Base-by-base conservation (phyloP, 2,888 invertebrate genomes). In the Isotomurus palustris region DNA sequence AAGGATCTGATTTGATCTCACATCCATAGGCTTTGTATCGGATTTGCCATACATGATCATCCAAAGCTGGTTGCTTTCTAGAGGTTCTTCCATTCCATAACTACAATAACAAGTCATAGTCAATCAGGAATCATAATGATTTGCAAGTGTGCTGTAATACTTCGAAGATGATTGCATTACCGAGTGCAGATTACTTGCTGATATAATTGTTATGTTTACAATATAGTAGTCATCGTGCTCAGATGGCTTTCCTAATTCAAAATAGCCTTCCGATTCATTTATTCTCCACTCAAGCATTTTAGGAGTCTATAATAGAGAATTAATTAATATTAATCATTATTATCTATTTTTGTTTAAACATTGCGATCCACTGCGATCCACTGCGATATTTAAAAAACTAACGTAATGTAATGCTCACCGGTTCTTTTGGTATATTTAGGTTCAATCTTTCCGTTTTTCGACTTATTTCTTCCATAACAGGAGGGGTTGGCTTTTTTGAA, bases 1-100 rank as follows among this genome's bases (percentile, higher is more conserved):
- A 67, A 2, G 67, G 63, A 35, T 65, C 67, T 2, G 65, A 65
- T n/a, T 54, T 55, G 10, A 67, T 65, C 10, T 59, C 63, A 40
- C 56, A 56, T 10, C 62, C 63, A 41, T 59, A 67, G 2, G 62
- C 61, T 43, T 51, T 41, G 35, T 65, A 67, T 24, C 54, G 50
- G 3, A 67, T 43, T 49, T 56, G 51, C 63, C 65, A 67, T 71
- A 43, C 63, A 55, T 56, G 50, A 38, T 58, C 49, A 38, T 60
- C 62, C 1, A 10, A 24, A 10, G 32, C 17, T 2, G 29, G 25
- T 17, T 14, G 32, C 14, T 59, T 59, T 27, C 53, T 56, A 3
- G 62, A 48, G 40, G 54, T 59, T 56, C 53, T 56, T 6, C 62
- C 62, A 27, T 62, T 59, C 62, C 62, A 62, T 21, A 62, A 32